Conservation (phyloP, 2,113 vertebrate species). For the Apistogramma diplotaenia region DNA sequence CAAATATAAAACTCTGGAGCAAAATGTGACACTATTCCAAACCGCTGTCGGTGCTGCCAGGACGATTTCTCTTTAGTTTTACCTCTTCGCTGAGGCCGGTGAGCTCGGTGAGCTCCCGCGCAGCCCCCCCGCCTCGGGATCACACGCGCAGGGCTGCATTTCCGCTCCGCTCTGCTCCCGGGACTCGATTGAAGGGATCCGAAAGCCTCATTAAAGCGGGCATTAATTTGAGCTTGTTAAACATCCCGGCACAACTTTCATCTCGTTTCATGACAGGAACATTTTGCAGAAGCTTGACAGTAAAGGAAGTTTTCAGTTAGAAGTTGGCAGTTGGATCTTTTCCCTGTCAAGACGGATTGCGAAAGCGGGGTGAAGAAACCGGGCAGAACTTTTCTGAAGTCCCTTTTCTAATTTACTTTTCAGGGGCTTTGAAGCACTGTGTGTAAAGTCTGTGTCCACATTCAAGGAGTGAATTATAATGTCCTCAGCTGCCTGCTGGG, state of each 20-base stretch:
- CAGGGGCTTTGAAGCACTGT: constrained; percentile 17
- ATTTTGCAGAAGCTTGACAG: constrained; percentile 39
- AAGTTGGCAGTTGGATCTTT: constrained; percentile 19
- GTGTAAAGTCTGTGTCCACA: constrained; percentile 2
- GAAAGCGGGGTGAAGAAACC: not conserved
- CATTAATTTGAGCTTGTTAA: constrained; percentile 54
- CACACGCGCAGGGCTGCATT: constrained; percentile 2
- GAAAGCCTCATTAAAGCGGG: constrained; percentile 26
- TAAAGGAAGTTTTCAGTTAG: constrained; percentile 34
- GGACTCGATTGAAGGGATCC: constrained; percentile 26
- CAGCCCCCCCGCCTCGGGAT: not conserved
- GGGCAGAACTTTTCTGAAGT: constrained; percentile 6
- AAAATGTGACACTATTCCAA: not conserved
- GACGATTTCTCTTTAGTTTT: not conserved
- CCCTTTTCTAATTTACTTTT: constrained; percentile 47
- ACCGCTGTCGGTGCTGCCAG: not conserved
- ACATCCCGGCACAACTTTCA: constrained; percentile 25
- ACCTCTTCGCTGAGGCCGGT: not conserved
- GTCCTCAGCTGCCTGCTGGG: not conserved
- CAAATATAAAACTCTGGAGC: not conserved
- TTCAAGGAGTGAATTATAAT: not conserved
- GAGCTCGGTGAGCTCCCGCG: not conserved
- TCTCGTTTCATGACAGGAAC: constrained; percentile 31
- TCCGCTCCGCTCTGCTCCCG: constrained; percentile 4
- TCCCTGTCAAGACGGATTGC: constrained; percentile 22